Base-by-base conservation (phyloP, 2,888 invertebrate species). In the Lacanobia oleracea region DNA sequence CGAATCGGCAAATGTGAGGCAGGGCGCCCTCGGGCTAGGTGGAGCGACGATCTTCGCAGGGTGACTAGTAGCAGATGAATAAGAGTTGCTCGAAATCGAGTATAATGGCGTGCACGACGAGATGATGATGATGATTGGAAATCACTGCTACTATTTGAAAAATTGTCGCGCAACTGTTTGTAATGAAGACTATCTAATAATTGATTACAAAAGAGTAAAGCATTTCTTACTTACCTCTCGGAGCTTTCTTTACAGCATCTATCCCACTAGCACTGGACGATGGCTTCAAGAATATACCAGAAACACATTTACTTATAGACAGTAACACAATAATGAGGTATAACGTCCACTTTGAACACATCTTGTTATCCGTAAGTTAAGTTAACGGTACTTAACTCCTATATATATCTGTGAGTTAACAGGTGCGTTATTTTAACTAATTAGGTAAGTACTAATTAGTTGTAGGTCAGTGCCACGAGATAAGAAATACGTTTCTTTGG, bases 381-480 rank as follows among this genome's bases (percentile, higher is more conserved):
- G 64, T 62, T 33, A 63, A 65, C 45, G 57, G 33, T 48, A 33
- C 33, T 6, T 33, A 50, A 63, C 65, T 68, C 62, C 48, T 62
- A 75, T 84, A 77, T 82, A 82, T 79, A 79, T 40, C 16, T 45
- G 60, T 50, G 48, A 67, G 40, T 64, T 71, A 64, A 66, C 62
- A 56, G 40, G 60, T 73, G 77, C 53, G 33, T 50, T 33, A 60
- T 45, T 60, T 79, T 87, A 63, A 54, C 72, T 72, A 73, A 60
- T 76, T 72, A 67, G 14, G 14, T 72, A 67, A 4, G 14, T 16
- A 18, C 71, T 90, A 63, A 51, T 74, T 72, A 74, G 68, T 89
- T 78, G 75, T 88, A 93, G 94, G 94, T 94, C 94, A 94, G 89
- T 94, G 92, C 85, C 92, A 86, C 77, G 45, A 89, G 93, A 91